A percentile compares a stretch with the other conserved stretches of the same genome.
Conservation (phyloP, 2,797 vertebrate genomes). For the Helostoma temminkii region DNA sequence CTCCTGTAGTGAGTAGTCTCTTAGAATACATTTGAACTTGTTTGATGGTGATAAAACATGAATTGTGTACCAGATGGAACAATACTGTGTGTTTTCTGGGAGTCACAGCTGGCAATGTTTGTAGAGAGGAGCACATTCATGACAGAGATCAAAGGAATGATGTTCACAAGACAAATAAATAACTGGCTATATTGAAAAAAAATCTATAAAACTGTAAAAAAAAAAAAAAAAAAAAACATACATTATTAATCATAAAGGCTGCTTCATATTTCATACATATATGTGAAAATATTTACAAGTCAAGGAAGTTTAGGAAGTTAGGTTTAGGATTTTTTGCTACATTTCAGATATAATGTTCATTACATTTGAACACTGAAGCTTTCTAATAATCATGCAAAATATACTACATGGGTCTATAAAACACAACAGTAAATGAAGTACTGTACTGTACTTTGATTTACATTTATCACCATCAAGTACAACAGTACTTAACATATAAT, state of each 20-base stretch:
- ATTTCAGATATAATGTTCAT: neutral
- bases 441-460: neutral
- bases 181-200: conserved; percentile 6
- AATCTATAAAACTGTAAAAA: too few species aligned
- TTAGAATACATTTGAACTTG: conserved; percentile 26
- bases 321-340: neutral
- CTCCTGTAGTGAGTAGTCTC: neutral
- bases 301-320: too few species aligned
- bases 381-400: too few species aligned
- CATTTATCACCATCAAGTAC: neutral
- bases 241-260: too few species aligned
- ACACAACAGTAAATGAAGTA: conserved; percentile 1
- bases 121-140: conserved; percentile 37
- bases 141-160: conserved; percentile 53
- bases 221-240: too few species aligned
- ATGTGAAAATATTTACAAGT: too few species aligned
- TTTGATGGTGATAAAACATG: conserved; percentile 46
- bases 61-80: conserved; percentile 51
- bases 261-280: too few species aligned
- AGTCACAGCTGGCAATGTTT: conserved; percentile 64
- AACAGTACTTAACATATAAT: too few species aligned
- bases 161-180: conserved; percentile 51
- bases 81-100: conserved; percentile 41
- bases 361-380: too few species aligned
- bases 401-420: neutral